Conservation (phyloP, 2,113 vertebrate genomes). For the Chamaea fasciata region DNA sequence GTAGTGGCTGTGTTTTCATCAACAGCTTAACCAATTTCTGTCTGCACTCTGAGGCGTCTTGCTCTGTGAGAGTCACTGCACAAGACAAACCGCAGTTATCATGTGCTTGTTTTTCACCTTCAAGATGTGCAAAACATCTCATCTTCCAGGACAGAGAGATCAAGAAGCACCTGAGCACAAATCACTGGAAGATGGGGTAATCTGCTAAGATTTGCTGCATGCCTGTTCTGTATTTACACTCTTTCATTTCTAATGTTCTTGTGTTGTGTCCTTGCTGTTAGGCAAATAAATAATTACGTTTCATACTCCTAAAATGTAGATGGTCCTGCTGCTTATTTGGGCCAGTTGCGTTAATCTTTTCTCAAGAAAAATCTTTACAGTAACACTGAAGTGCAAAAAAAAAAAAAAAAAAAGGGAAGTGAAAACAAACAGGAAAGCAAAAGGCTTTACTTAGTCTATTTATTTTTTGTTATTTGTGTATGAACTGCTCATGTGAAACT, state of each 20-base stretch:
- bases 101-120: not conserved
- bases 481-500: not conserved
- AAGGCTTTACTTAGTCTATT: not conserved
- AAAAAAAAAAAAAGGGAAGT: not conserved
- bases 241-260: not conserved
- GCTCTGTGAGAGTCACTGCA: not conserved
- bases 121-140: not conserved
- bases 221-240: not conserved
- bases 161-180: not conserved
- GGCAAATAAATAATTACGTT: not conserved
- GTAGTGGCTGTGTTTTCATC: not conserved
- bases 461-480: not conserved
- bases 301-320: not conserved
- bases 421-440: not conserved
- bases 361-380: not conserved
- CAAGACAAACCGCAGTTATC: not conserved
- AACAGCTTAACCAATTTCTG: not conserved
- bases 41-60: not conserved
- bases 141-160: not conserved
- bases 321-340: not conserved
- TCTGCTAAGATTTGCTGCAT: not conserved
- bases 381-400: not conserved
- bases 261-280: not conserved
- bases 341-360: not conserved
- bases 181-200: not conserved